A percentile compares a stretch with the other conserved stretches of the same genome.
phyloP scores from a whole-genome alignment of 2,113 vertebrate genomes.

The Chlamydotis undulata region DNA sequence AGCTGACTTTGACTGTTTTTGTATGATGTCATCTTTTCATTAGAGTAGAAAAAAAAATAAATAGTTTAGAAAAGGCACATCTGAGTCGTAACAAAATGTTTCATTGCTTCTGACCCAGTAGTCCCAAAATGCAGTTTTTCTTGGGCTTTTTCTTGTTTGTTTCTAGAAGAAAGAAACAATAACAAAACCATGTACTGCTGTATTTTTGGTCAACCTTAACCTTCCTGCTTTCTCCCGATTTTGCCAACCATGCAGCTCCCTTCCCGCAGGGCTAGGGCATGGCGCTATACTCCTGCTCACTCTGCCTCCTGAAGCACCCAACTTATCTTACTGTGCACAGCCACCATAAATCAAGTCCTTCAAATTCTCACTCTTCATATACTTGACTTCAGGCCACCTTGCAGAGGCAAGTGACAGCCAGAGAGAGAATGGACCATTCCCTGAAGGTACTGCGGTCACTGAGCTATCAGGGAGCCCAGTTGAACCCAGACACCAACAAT shows the following conservation, averaged over 20 bases:
- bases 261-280: fast-evolving
- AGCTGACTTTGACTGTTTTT: background rate
- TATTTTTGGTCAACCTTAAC: background rate
- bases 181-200: background rate
- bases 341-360: background rate
- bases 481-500: background rate
- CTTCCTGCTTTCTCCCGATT: background rate
- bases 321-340: background rate
- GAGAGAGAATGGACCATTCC: background rate
- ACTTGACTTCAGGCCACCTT: background rate
- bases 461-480: background rate
- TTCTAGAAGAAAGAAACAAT: background rate
- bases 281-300: background rate
- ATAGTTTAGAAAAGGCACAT: background rate
- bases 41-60: background rate
- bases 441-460: background rate
- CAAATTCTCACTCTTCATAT: background rate
- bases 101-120: background rate
- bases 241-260: background rate
- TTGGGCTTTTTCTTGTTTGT: background rate
- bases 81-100: background rate
- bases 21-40: background rate
- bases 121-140: background rate
- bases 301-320: background rate
- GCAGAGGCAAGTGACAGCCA: background rate